phyloP scores from a whole-genome alignment of 2,888 invertebrate species.

The Balanococcus diminutus region DNA sequence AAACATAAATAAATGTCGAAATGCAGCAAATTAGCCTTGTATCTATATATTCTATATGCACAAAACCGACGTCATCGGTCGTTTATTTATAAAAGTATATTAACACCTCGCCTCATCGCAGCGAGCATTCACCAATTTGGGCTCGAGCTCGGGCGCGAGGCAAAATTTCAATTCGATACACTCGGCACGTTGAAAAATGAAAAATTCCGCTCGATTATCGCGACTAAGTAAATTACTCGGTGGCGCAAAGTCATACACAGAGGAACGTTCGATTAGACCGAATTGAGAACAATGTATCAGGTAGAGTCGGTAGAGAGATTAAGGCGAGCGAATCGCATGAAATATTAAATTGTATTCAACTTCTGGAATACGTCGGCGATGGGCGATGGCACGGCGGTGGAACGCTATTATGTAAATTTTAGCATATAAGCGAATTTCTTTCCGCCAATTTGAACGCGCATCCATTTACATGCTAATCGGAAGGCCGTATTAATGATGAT shows the following conservation, averaged over 20 bases:
- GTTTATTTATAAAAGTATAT: not conserved
- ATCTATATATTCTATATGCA: too few species aligned
- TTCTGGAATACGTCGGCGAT: not conserved
- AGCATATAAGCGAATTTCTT: not conserved
- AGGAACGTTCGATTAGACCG: not conserved
- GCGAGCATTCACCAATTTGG: not conserved
- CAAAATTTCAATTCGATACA: not conserved
- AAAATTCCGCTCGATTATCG: not conserved
- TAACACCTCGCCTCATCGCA: not conserved
- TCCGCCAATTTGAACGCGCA: slow-evolving; percentile 6
- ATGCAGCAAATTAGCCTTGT: not conserved
- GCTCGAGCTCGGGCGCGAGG: not conserved
- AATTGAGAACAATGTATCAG: not conserved
- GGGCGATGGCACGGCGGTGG: not conserved
- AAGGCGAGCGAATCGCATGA: not conserved
- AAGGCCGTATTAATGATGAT: slow-evolving; percentile 20
- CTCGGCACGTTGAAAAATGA: not conserved
- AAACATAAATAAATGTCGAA: not conserved
- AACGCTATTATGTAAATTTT: slow-evolving; percentile 25
- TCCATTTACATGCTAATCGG: slow-evolving; percentile 35
- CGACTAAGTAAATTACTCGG: too few species aligned
- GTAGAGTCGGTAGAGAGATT: not conserved
- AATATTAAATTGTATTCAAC: slow-evolving; percentile 31
- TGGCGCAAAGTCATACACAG: not conserved
- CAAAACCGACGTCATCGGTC: not conserved